These are phyloP conservation scores for Eulimnadia texana DNA, from an alignment of 1,140 invertebrate genomes.

Conservation along the genomic window DNA sequence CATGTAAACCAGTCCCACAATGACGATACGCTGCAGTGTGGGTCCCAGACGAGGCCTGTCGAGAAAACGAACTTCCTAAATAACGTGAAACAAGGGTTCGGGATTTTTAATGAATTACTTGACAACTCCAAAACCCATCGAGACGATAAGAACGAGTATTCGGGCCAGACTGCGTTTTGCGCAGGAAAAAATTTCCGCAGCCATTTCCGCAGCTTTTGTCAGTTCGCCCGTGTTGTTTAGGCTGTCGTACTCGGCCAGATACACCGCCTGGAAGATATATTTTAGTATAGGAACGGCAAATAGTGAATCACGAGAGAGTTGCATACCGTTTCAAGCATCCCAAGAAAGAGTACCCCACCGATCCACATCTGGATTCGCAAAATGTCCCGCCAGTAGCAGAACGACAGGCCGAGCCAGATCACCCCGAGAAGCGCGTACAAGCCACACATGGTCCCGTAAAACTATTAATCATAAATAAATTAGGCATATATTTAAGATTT, in stretches of 20 bases:
- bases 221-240: slow-evolving; percentile 57
- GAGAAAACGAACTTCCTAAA: slow-evolving; percentile 21
- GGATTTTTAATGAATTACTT: no score
- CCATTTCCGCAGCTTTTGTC: slow-evolving; percentile 48
- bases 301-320: not conserved
- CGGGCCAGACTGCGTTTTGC: slow-evolving; percentile 75
- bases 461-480: slow-evolving; percentile 37
- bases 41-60: slow-evolving; percentile 65
- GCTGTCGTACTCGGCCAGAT: slow-evolving; percentile 73
- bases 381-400: slow-evolving; percentile 74
- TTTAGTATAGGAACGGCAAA: no score
- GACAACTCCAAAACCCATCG: slow-evolving; percentile 86
- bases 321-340: slow-evolving; percentile 53
- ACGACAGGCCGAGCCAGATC: slow-evolving; percentile 68
- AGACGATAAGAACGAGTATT: slow-evolving; percentile 86
- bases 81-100: slow-evolving; percentile 20
- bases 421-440: slow-evolving; percentile 70
- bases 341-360: slow-evolving; percentile 70
- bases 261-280: slow-evolving; percentile 49
- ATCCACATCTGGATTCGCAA: slow-evolving; percentile 93
- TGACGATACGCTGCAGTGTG: slow-evolving; percentile 69
- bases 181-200: slow-evolving; percentile 77
- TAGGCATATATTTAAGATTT: slow-evolving; percentile 12
- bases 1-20: slow-evolving; percentile 66
- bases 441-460: slow-evolving; percentile 80